Conservation (phyloP, 2,113 vertebrate species). For the Ginglymostoma cirratum region DNA sequence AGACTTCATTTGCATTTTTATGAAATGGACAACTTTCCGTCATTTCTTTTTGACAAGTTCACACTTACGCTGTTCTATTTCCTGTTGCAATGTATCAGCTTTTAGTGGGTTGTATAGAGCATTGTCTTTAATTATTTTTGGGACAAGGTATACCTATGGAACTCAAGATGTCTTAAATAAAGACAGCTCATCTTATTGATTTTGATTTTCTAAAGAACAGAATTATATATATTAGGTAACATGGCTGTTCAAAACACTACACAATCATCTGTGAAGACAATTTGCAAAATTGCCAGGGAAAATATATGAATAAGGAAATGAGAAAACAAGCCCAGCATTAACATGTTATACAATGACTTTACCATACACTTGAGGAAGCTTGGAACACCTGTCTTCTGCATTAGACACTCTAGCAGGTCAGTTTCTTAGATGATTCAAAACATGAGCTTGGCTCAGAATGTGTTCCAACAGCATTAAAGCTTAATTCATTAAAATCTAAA, state of each 20-base stretch:
- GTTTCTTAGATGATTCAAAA: slow-evolving; percentile 28
- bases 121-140: not conserved
- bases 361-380: slow-evolving; percentile 9
- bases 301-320: slow-evolving; percentile 32
- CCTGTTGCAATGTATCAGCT: too few species aligned
- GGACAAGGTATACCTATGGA: too few species aligned
- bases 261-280: not conserved
- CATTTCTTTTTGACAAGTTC: not conserved
- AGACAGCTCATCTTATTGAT: not conserved
- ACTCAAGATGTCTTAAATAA: not conserved
- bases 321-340: slow-evolving; percentile 32
- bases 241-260: not conserved
- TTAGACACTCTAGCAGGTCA: slow-evolving; percentile 15
- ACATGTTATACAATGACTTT: slow-evolving; percentile 29
- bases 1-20: not conserved
- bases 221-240: not conserved
- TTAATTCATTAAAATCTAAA: slow-evolving; percentile 22
- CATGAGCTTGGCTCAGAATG: slow-evolving; percentile 2
- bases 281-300: slow-evolving; percentile 11
- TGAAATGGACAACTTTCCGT: not conserved
- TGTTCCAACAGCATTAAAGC: not conserved
- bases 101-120: not conserved
- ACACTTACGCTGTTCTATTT: too few species aligned
- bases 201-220: not conserved
- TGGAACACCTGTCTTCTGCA: slow-evolving; percentile 24